Evolutionary conservation across 2,113 vertebrate species (phyloP), one percentile per base, ranked within the genome.

Genomic region (Ceyx margarethae): DNA sequence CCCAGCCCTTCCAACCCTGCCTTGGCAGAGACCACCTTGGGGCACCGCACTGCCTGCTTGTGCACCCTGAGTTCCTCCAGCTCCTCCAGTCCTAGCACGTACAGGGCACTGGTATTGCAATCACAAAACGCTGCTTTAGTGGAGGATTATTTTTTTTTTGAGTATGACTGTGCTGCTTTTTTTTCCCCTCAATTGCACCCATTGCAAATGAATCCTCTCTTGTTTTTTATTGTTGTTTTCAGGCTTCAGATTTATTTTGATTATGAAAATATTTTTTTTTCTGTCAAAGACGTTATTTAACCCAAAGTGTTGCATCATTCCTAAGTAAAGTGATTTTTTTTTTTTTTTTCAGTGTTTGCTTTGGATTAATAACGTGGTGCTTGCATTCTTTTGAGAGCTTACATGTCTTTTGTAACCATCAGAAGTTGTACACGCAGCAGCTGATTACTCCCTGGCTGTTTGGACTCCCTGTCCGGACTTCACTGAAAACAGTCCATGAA

Each of bases 321-420:
- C 62, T 3, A 85, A 95, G 66, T 58, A 62, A 92, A 94, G 92
- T 51, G 5, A 61, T 57, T 42, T 78, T 94, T 66, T 51, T 25
- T 48, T 87, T 42, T 54, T 56, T 65, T 51, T 40, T 42, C 40
- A 68, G 33, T 91, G 74, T 95, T 96, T 96, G 66, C 87, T 95
- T 96, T 96, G 94, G 92, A 92, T 90, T 93, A 92, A 93, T 94
- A 90, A 87, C 51, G 15, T 58, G 54, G 75, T 1, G 3, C 65
- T 89, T 66, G 48, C 84, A 92, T 93, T 95, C 92, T 68, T 94
- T 89, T 4, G 5, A 66, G 91, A 92, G 71, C 9, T 89, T 62
- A 53, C 77, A 45, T 50, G 51, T 89, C 78, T 96, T 95, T 91
- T 95, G 84, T 82, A 95, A 92, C 54, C 67, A 73, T 31, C 67